Conservation (phyloP, 2,888 invertebrate genomes). For the Leptinotarsa juncta region DNA sequence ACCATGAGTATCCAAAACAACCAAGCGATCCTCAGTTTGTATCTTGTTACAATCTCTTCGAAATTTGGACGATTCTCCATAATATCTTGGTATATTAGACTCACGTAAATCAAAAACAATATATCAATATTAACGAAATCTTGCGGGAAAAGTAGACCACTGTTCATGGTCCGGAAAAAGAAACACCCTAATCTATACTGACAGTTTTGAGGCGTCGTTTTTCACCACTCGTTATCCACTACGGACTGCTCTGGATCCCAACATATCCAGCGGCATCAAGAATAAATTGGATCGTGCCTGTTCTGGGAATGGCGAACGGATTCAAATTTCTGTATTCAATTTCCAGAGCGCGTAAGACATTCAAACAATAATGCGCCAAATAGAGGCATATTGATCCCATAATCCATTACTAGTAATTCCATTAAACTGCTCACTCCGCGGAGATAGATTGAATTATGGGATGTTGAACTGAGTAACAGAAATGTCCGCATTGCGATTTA, state of each 20-base stretch:
- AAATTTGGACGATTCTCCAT: too few species aligned
- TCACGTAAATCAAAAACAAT: neutral
- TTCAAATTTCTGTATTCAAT: constrained; percentile 19
- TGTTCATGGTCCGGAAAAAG: neutral
- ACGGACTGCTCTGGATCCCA: constrained; percentile 3
- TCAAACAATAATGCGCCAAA: constrained; percentile 16
- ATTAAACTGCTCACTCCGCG: neutral
- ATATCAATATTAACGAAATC: neutral
- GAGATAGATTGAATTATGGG: too few species aligned
- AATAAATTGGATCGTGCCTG: constrained; percentile 20
- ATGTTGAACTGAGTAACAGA: too few species aligned
- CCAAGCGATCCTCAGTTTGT: too few species aligned
- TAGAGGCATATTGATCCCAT: neutral
- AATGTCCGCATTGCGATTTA: too few species aligned
- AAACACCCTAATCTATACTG: neutral
- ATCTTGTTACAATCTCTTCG: too few species aligned
- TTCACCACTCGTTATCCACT: neutral
- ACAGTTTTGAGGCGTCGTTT: neutral
- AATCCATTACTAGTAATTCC: neutral
- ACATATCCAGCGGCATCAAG: constrained; percentile 8
- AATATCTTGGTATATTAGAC: too few species aligned
- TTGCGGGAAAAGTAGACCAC: neutral
- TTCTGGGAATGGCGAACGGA: constrained; percentile 12
- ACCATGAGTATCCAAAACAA: too few species aligned
- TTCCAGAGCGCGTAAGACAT: constrained; percentile 7